phyloP scores from a whole-genome alignment of 2,888 invertebrate species.

The Drosophila lacicola region DNA sequence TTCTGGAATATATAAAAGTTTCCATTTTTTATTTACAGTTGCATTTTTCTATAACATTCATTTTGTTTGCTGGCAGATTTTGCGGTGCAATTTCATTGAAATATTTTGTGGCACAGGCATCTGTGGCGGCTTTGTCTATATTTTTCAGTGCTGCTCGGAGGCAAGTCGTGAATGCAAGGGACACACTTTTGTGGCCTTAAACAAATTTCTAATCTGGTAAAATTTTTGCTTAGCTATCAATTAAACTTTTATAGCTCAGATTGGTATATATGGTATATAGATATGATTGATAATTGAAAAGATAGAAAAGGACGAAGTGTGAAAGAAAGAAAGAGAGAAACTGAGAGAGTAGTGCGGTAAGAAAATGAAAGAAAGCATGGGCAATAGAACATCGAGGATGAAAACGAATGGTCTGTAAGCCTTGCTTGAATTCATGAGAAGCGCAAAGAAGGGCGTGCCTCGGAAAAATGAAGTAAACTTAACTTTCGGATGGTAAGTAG shows the following conservation, averaged over 20 bases:
- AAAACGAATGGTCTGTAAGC: too few relatives aligned
- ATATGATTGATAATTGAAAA: neutral
- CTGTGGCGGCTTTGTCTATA: slow-evolving; percentile 25
- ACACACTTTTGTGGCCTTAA: slow-evolving; percentile 8
- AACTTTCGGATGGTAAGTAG: too few relatives aligned
- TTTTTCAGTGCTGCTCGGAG: slow-evolving; percentile 4
- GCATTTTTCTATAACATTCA: slow-evolving; percentile 44
- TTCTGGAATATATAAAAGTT: slow-evolving; percentile 27
- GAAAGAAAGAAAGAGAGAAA: too few relatives aligned
- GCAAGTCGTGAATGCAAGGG: neutral
- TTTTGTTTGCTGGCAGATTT: slow-evolving; percentile 43
- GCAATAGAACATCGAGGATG: too few relatives aligned
- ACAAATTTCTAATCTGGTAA: neutral
- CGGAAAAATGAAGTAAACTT: neutral
- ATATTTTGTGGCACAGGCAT: slow-evolving; percentile 45
- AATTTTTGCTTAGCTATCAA: slow-evolving; percentile 8
- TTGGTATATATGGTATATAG: neutral
- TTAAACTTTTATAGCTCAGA: neutral
- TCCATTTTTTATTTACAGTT: slow-evolving; percentile 28
- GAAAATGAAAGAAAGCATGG: too few relatives aligned
- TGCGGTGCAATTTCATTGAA: slow-evolving; percentile 44
- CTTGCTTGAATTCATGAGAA: neutral
- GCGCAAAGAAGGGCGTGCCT: neutral
- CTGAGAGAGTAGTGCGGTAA: too few relatives aligned
- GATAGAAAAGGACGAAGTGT: neutral